Percentiles rank a stretch among this genome's conserved stretches.
Evolutionary conservation across 2,113 vertebrate species (phyloP).

Genomic region (Myiagra hebetior): DNA sequence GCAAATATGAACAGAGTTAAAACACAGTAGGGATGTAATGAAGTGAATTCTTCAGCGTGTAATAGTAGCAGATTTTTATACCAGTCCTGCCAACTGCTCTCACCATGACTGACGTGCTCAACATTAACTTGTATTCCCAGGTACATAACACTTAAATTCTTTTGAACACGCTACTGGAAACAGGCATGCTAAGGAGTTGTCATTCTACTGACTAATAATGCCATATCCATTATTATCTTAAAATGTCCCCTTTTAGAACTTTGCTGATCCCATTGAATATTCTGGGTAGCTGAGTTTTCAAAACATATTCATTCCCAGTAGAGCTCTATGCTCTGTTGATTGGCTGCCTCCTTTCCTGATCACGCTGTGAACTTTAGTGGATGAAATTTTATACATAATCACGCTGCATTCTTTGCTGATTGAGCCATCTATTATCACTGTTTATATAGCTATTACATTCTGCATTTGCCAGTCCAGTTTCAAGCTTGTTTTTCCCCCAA

Average conservation of each 20-base stretch:
- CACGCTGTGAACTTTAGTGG: conserved; percentile 63
- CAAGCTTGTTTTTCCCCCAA: conserved; percentile 56
- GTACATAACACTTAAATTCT: neutral
- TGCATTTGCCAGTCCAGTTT: conserved; percentile 52
- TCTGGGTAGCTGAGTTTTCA: conserved; percentile 60
- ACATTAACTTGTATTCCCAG: neutral
- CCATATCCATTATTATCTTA: neutral
- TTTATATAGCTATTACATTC: conserved; percentile 40
- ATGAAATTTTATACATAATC: conserved; percentile 71
- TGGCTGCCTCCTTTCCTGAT: conserved; percentile 56
- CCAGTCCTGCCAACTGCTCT: neutral
- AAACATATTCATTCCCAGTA: conserved; percentile 47
- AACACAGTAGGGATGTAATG: neutral
- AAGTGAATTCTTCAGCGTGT: neutral
- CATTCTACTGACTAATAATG: neutral
- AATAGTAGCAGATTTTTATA: neutral
- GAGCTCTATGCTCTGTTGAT: conserved; percentile 6
- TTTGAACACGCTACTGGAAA: neutral
- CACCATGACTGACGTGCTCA: neutral
- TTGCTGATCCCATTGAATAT: conserved; percentile 29
- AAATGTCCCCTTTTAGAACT: conserved; percentile 27
- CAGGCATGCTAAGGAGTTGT: neutral
- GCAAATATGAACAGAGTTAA: neutral
- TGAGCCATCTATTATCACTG: conserved; percentile 42
- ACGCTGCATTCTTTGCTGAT: conserved; percentile 67